Base-by-base conservation (phyloP, 2,797 vertebrate species). In the Gymnopithys bicolor region DNA sequence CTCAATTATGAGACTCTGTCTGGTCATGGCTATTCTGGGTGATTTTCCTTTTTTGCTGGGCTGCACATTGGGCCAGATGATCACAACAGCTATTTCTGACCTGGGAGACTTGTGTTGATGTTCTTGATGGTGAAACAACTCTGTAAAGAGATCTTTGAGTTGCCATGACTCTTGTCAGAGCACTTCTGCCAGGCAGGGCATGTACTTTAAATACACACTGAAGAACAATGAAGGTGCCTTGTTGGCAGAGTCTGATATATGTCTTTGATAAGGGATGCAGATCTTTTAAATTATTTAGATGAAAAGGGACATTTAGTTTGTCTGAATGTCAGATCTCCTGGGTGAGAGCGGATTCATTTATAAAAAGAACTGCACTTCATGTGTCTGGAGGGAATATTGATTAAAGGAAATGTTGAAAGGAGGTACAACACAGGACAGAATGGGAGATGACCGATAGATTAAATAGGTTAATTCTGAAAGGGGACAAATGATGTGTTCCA, bases 301-400 rank as follows among this genome's bases (percentile, higher is more conserved):
- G 70, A 82, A 96, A 89, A 94, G 85, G 88, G 87, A 86, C 1
- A 0, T 89, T 91, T 74, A 46, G 83, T 90, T 94, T 96, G 83
- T 90, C 83, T 96, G 95, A 96, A 95, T 94, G 94, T 97, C 96
- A 95, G 43, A 91, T 94, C 95, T 94, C 56, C 66, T 37, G 77
- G 74, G 70, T 68, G 80, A 96, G 45, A 94, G 45, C 52, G 84
- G 7, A 86, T 96, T 78, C 27, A 55, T 94, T 95, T 96, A 88
- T 81, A 76, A 87, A 92, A 95, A 90, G 49, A 87, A 71, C 69
- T 82, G 63, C 56, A 77, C 32, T 94, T 93, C 30, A 21, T 35
- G 56, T 91, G 85, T 94, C 85, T 89, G 70, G 46, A 84, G 91
- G 32, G 74, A 95, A 93, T 95, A 96, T 84, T 93, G 92, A 96